A percentile compares a stretch with the other conserved stretches of the same genome.
Conservation (phyloP, 2,113 vertebrate species). For the Hippocampus comes region DNA sequence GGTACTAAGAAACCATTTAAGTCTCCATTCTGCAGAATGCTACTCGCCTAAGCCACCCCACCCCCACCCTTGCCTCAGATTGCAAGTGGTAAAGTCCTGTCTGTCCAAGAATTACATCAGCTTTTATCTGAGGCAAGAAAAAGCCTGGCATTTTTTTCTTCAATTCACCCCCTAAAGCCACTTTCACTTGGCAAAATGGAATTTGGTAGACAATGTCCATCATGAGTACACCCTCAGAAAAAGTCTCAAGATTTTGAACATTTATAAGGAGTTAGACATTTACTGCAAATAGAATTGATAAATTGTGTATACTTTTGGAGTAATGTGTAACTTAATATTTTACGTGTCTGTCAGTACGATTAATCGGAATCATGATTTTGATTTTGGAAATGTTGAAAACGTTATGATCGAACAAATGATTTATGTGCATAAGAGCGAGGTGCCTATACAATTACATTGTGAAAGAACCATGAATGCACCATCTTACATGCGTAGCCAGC, state of each 20-base stretch:
- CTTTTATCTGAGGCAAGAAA: neutral
- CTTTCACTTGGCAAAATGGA: neutral
- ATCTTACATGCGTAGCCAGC: no score
- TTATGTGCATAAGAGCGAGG: no score
- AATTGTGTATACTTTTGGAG: neutral
- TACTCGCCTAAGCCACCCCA: no score
- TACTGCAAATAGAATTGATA: no score
- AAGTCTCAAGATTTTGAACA: neutral
- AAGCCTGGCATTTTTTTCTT: neutral
- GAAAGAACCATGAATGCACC: no score
- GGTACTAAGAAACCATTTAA: neutral
- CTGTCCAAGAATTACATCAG: neutral
- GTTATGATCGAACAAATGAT: no score
- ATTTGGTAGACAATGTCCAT: neutral
- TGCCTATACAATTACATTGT: no score
- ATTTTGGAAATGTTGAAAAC: no score
- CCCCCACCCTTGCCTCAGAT: neutral
- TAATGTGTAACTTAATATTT: neutral
- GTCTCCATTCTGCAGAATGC: neutral
- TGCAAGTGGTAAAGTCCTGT: neutral
- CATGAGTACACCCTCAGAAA: neutral
- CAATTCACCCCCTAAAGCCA: neutral
- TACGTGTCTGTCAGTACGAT: neutral
- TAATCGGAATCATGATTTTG: no score
- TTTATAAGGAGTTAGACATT: no score